phyloP scores from a whole-genome alignment of 2,888 invertebrate genomes.

The Eilema griseolum region DNA sequence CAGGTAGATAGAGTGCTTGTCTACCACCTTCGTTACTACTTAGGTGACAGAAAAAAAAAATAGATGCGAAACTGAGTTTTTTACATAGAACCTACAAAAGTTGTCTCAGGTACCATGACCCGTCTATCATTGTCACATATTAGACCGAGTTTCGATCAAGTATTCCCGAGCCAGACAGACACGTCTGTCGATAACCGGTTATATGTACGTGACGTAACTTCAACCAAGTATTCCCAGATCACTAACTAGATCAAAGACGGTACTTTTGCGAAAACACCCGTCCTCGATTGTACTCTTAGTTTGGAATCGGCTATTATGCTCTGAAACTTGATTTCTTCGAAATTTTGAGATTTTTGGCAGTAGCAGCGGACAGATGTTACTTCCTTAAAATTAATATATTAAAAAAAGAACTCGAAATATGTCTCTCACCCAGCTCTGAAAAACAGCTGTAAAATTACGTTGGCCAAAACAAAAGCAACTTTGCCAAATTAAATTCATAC shows the following conservation, averaged over 20 bases:
- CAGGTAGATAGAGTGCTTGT: too few species aligned
- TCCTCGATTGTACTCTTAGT: not conserved
- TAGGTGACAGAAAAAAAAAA: too few species aligned
- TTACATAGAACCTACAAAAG: not conserved
- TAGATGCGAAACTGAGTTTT: too few species aligned
- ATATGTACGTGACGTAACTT: slow-evolving; percentile 2
- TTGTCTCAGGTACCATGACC: not conserved
- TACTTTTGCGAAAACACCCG: not conserved
- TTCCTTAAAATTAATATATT: not conserved
- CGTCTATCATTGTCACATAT: not conserved
- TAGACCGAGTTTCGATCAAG: not conserved
- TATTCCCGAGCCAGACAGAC: not conserved
- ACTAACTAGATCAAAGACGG: not conserved
- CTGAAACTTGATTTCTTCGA: not conserved
- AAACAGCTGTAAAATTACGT: too few species aligned
- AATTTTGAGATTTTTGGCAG: not conserved
- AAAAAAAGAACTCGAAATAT: too few species aligned
- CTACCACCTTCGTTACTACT: too few species aligned
- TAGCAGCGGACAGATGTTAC: not conserved
- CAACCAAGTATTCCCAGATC: not conserved
- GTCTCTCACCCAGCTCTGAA: too few species aligned
- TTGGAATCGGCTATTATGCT: not conserved
- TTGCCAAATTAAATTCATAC: too few species aligned
- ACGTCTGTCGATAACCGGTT: not conserved
- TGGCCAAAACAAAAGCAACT: too few species aligned